Evolutionary conservation across 1,140 invertebrate species (phyloP).

Genomic region (Drosophila neocordata): DNA sequence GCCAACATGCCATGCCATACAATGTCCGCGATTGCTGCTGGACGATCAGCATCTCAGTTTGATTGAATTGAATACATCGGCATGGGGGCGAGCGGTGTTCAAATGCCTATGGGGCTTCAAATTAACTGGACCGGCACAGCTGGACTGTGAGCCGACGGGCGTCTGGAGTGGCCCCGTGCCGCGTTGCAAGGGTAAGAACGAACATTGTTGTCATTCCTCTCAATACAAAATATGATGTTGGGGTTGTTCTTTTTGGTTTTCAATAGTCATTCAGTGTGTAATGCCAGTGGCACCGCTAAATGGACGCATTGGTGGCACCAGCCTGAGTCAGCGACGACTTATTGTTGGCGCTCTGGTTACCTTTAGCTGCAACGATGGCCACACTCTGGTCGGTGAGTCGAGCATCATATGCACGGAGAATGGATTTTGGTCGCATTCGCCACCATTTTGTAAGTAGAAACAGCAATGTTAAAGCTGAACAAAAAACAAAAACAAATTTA

Average conservation of each 20-base stretch:
- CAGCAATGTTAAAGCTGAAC: constrained; percentile 36
- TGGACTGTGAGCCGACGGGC: constrained; percentile 90
- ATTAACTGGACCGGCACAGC: constrained; percentile 87
- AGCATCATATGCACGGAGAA: constrained; percentile 93
- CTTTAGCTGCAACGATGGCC: constrained; percentile 89
- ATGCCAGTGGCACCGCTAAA: constrained; percentile 88
- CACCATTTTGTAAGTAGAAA: constrained; percentile 89
- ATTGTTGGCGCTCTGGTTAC: constrained; percentile 91
- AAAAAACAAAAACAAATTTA: constrained; percentile 57
- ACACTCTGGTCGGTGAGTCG: constrained; percentile 89
- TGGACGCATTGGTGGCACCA: constrained; percentile 86
- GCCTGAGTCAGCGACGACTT: constrained; percentile 83
- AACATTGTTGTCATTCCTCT: not conserved
- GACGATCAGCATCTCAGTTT: constrained; percentile 84
- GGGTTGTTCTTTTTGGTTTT: constrained; percentile 8
- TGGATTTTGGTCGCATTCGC: constrained; percentile 92
- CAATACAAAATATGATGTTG: too few species aligned
- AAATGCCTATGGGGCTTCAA: constrained; percentile 92
- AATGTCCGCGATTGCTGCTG: constrained; percentile 87
- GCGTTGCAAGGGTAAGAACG: constrained; percentile 87
- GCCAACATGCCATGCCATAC: constrained; percentile 89
- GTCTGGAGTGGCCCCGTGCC: constrained; percentile 91
- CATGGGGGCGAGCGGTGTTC: constrained; percentile 88
- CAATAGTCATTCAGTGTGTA: constrained; percentile 91
- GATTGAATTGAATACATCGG: constrained; percentile 85